Evolutionary conservation across 1,140 invertebrate species (phyloP).

Genomic region (Trichonephila clavata): DNA sequence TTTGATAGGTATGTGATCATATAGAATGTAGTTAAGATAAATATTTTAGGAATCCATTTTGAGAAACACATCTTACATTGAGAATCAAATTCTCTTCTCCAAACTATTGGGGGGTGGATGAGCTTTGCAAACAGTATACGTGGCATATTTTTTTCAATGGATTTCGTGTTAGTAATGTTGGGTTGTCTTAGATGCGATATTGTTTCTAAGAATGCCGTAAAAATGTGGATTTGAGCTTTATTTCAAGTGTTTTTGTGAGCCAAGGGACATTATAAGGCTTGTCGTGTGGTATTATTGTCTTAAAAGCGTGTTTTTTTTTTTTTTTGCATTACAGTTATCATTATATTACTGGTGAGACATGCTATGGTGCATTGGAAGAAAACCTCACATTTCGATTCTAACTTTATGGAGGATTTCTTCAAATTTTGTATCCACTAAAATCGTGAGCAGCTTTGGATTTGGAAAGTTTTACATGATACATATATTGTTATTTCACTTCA

Average conservation of each 20-base stretch:
- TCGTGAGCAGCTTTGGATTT: no score
- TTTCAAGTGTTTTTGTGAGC: conserved; percentile 44
- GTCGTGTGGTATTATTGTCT: background rate
- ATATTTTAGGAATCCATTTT: conserved; percentile 62
- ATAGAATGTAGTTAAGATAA: conserved; percentile 57
- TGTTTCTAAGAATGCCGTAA: conserved; percentile 39
- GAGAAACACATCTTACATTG: conserved; percentile 13
- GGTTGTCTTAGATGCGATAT: background rate
- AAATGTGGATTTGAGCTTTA: conserved; percentile 37
- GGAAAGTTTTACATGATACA: no score
- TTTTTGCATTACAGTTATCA: background rate
- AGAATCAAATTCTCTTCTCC: conserved; percentile 28
- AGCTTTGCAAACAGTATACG: conserved; percentile 32
- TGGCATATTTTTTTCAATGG: background rate
- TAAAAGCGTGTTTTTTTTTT: background rate
- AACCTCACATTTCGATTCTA: no score
- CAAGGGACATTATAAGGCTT: background rate
- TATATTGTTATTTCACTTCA: no score
- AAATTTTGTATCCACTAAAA: no score
- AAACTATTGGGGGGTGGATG: background rate
- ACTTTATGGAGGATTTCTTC: background rate
- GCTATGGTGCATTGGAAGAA: no score
- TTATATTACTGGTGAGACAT: background rate
- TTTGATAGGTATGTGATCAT: conserved; percentile 65
- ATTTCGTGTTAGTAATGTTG: background rate